Base-by-base conservation (phyloP, 2,113 vertebrate genomes). In the Epinephelus moara region DNA sequence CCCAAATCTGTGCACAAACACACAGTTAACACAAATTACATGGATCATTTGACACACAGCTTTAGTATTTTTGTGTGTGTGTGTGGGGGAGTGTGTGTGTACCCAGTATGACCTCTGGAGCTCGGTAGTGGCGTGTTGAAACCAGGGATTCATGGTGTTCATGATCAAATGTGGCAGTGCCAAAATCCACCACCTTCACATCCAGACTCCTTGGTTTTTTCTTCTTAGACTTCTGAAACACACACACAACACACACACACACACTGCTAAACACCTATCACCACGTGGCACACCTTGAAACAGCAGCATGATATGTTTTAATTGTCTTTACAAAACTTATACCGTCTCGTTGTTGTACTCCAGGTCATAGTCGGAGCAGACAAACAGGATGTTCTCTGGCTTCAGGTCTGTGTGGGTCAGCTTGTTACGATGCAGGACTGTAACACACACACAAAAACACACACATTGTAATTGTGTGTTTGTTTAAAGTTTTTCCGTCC, bases 381-480 rank as follows among this genome's bases (percentile, higher is more conserved):
- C 95, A 90, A 99, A 97, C 84, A 99, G 94, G 90, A 99, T 99
- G 93, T 99, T 99, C 92, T 99, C 98, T 57, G 98, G 98, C 83
- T 99, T 99, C 88, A 99, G 93, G 93, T 99, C 98, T 2, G 98
- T 99, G 92, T 99, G 98, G 21, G 97, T 99, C 91, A 99, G 89
- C 76, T 98, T 97, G 94, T 98, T 98, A 73, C 96, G 96, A 89
- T 99, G 98, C 42, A 99, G 94, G 93, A 99, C 97, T 99, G 89
- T 19, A 18, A 67, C 6, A 93, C 85, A 68, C 25, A 74, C 17
- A 83, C n/a, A 77, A 2, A 70, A 8, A 45, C 23, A 45, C n/a
- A 83, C n/a, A 80, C 6, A 18, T 11, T 6, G 0, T 9, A 0
- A 33, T 7, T 67, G 53, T 25, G 25, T 14, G 0, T 57, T n/a